A percentile compares a stretch with the other conserved stretches of the same genome.
These are phyloP conservation scores for Pachyuromys duprasi DNA, from an alignment of 2,797 vertebrate species.

Conservation along the genomic window DNA sequence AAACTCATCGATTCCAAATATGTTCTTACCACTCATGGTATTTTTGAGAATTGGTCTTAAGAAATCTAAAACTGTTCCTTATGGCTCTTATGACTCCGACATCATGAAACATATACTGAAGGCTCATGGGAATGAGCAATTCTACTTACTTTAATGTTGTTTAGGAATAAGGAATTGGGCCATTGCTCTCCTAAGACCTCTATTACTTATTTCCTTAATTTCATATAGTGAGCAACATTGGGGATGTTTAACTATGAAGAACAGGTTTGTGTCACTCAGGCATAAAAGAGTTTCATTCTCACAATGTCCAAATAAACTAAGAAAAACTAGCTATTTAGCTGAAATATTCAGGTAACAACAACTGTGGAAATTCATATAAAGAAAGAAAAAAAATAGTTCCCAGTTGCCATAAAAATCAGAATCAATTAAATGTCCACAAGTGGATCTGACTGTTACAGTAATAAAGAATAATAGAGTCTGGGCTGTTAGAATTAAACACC, in stretches of 20 bases:
- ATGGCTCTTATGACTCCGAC: not conserved
- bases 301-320: not conserved
- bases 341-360: not conserved
- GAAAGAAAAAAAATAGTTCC: not conserved
- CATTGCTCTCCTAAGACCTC: not conserved
- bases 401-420: not conserved
- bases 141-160: not conserved
- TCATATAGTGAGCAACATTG: not conserved
- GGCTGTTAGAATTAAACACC: not conserved
- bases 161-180: not conserved
- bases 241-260: not conserved
- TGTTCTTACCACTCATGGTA: not conserved
- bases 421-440: not conserved
- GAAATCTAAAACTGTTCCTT: not conserved
- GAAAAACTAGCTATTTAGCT: not conserved
- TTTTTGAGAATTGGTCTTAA: not conserved
- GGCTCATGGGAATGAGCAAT: not conserved
- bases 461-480: not conserved
- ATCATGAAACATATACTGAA: not conserved
- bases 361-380: not conserved
- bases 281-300: not conserved
- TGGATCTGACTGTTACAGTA: not conserved
- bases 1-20: not conserved
- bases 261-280: not conserved
- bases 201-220: not conserved